Conservation (phyloP, 2,888 invertebrate genomes). For the Drosophila atroscutellata region DNA sequence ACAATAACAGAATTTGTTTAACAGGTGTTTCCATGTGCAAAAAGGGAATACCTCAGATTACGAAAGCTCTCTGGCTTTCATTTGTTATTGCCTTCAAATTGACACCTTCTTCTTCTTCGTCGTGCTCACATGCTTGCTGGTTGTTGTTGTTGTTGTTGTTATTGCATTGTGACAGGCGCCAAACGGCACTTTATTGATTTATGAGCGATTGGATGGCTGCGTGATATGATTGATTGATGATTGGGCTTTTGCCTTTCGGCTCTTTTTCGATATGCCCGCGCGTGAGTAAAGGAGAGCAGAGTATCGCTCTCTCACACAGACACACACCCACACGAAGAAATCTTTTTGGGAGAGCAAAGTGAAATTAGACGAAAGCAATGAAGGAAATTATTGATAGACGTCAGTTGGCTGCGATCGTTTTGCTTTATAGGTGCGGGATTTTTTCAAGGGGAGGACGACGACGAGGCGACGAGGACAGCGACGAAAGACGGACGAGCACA, state of each 20-base stretch:
- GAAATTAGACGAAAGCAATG: constrained; percentile 22
- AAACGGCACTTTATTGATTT: constrained; percentile 72
- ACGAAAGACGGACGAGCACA: constrained; percentile 67
- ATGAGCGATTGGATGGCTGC: constrained; percentile 42
- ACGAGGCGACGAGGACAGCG: constrained; percentile 21
- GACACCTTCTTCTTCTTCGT: constrained; percentile 46
- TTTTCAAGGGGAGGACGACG: constrained; percentile 17
- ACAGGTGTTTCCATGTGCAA: constrained; percentile 73
- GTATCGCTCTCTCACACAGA: neutral
- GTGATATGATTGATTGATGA: constrained; percentile 67
- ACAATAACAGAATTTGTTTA: constrained; percentile 31
- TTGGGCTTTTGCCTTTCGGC: constrained; percentile 68
- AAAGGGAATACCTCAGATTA: constrained; percentile 74
- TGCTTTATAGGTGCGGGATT: neutral
- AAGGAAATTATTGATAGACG: constrained; percentile 74
- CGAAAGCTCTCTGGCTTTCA: constrained; percentile 19
- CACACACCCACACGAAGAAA: constrained; percentile 1
- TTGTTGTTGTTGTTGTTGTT: constrained; percentile 12
- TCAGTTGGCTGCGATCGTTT: constrained; percentile 63
- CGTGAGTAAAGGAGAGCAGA: constrained; percentile 28
- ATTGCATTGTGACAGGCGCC: constrained; percentile 65
- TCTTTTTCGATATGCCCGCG: constrained; percentile 43
- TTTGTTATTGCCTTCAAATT: constrained; percentile 36
- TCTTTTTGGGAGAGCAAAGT: constrained; percentile 8
- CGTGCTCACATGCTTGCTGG: constrained; percentile 22